Conservation (phyloP, 2,888 invertebrate genomes). For the Pachliopta kotzebuea region DNA sequence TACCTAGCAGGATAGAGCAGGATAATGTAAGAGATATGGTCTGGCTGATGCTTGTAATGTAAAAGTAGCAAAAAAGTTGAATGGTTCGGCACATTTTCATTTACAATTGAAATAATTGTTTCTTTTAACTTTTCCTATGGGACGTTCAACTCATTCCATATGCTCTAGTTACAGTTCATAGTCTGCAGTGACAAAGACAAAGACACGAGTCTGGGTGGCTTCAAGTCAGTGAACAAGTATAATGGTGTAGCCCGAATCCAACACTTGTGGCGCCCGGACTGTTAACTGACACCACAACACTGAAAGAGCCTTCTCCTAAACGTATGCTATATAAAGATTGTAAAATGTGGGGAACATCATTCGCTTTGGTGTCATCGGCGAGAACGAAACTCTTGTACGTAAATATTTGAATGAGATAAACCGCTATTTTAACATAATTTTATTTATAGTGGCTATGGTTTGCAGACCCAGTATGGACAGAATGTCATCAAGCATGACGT, state of each 20-base stretch:
- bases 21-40: no score
- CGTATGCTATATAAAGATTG: constrained; percentile 56
- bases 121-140: neutral
- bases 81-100: no score
- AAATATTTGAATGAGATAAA: neutral
- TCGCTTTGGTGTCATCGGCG: constrained; percentile 69
- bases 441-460: constrained; percentile 54
- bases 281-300: constrained; percentile 63
- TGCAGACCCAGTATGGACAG: constrained; percentile 74
- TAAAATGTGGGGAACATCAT: constrained; percentile 49
- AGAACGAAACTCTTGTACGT: constrained; percentile 64
- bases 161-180: constrained; percentile 7
- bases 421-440: neutral
- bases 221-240: constrained; percentile 62
- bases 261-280: constrained; percentile 54
- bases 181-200: constrained; percentile 26
- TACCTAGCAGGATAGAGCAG: neutral
- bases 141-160: neutral
- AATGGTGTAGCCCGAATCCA: constrained; percentile 55
- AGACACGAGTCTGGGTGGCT: constrained; percentile 44
- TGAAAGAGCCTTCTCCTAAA: constrained; percentile 55
- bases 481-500: constrained; percentile 77
- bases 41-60: no score
- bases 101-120: neutral
- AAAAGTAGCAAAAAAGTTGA: no score